Evolutionary conservation across 2,888 invertebrate genomes (phyloP), one percentile per base, ranked within the genome.

Genomic region (Limnephilus lunatus): DNA sequence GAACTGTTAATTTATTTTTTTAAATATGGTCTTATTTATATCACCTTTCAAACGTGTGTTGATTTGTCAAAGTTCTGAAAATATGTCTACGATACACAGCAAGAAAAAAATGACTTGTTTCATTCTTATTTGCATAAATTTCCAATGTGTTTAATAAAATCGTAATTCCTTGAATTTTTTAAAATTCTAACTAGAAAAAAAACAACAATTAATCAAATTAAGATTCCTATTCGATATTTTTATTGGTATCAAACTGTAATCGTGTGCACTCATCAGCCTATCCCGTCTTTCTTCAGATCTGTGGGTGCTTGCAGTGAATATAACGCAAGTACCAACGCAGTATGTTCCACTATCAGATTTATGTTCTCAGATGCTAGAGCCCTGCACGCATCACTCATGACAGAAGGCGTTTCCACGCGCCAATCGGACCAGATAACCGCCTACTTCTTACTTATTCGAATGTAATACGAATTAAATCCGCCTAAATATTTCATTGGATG

Each of bases 391-490:
- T 89, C 88, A 89, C 30, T 81, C 88, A 89, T 39, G 81, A 81
- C 88, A 31, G 30, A 82, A 82, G 90, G 90, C 90, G 82, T 90
- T 90, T 32, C 90, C 90, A 44, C 90, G 44, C 81, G 82, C 82
- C 53, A n/a, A 82, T 68, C 31, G 44, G 31, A 48, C 90, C 39
- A 90, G 39, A 90, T 82, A 81, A 11, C 81, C 90, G 82, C 90
- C 90, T 81, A 90, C 90, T 11, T 68, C 25, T 5, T 25, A 25
- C 68, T 25, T 25, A 68, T 68, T 9, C 68, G 68, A 68, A 68
- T 68, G 68, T 68, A 68, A 68, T 9, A 25, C 9, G 25, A 68
- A 25, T 68, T 9, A 68, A 68, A 25, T 7, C 68, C 25, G 25
- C 68, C 68, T 68, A 68, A 68, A 68, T 68, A 68, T 68, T 68